phyloP scores from a whole-genome alignment of 2,888 invertebrate species.

The Liopterus haemorrhoidalis region DNA sequence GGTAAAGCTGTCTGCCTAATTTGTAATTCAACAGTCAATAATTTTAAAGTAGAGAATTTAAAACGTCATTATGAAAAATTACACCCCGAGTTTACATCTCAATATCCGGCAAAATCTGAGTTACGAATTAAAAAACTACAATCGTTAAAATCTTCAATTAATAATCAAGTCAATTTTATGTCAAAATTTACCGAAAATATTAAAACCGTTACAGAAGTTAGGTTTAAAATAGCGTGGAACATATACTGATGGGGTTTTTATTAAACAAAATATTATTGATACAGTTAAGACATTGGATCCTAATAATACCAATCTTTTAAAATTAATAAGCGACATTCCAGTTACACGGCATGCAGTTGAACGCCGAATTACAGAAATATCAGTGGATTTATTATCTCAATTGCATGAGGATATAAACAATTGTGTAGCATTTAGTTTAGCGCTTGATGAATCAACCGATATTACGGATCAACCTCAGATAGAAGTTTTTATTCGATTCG shows the following conservation, averaged over 20 bases:
- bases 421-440: slow-evolving; percentile 13
- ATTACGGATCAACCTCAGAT: slow-evolving; percentile 9
- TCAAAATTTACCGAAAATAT: slow-evolving; percentile 9
- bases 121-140: slow-evolving; percentile 8
- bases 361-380: slow-evolving; percentile 11
- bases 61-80: slow-evolving; percentile 11
- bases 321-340: slow-evolving; percentile 8
- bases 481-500: slow-evolving; percentile 10
- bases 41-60: slow-evolving; percentile 12
- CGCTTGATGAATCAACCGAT: slow-evolving; percentile 12
- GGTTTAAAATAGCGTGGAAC: slow-evolving; percentile 11
- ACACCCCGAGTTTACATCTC: slow-evolving; percentile 7
- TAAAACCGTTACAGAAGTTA: slow-evolving; percentile 7
- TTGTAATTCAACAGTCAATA: slow-evolving; percentile 8
- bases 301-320: slow-evolving; percentile 5
- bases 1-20: slow-evolving; percentile 9
- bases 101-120: slow-evolving; percentile 10
- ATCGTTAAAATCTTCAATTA: slow-evolving; percentile 13
- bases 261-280: slow-evolving; percentile 8
- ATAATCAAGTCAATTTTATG: slow-evolving; percentile 10
- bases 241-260: slow-evolving; percentile 7
- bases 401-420: slow-evolving; percentile 7
- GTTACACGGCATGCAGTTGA: slow-evolving; percentile 7
- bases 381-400: slow-evolving; percentile 5
- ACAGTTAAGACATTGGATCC: slow-evolving; percentile 9